Base-by-base conservation (phyloP, 2,888 invertebrate genomes). In the Eupithecia inturbata region DNA sequence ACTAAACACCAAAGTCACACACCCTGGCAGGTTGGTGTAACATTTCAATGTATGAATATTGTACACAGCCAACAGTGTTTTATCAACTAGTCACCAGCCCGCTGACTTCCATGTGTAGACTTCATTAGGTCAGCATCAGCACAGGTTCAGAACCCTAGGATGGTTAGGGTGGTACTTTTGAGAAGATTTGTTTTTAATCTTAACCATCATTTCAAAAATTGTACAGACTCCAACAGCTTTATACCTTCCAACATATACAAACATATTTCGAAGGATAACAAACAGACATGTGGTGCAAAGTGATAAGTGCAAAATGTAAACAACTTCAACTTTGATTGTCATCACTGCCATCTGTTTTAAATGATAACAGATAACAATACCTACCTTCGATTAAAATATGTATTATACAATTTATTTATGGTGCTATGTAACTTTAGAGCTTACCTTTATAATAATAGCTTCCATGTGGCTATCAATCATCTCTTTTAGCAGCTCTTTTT, bases 391-490 rank as follows among this genome's bases (percentile, higher is more conserved):
- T n/a, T 53, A 22, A 53, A n/a, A 49, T 49, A n/a, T n/a, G n/a
- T n/a, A 49, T 49, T 49, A n/a, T n/a, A 19, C 19, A 49, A n/a
- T 22, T 49, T 22, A 10, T 3, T 49, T 3, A 49, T 53, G 10
- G n/a, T 19, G 45, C 19, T 26, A 57, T 26, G 14, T 10, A 22
- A 53, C 53, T 22, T 57, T 14, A 57, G 57, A 26, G 80, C 82
- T 78, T 77, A 99, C 99, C 96, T 99, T 99, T 82, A 99, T 98
- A 76, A 99, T 95, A 85, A 99, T 97, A 73, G 99, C 99, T 87
- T 99, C 96, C 79, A 99, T 96, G 83, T 97, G 96, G 89, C 97
- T 97, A 82, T 96, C 96, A 87, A 99, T 98, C 99, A 99, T 99
- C 95, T 99, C 99, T 89, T 98, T 96, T 74, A 99, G 94, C 79